A percentile compares a stretch with the other conserved stretches of the same genome.
Conservation (phyloP, 2,888 invertebrate genomes). For the Thelaira solivaga region DNA sequence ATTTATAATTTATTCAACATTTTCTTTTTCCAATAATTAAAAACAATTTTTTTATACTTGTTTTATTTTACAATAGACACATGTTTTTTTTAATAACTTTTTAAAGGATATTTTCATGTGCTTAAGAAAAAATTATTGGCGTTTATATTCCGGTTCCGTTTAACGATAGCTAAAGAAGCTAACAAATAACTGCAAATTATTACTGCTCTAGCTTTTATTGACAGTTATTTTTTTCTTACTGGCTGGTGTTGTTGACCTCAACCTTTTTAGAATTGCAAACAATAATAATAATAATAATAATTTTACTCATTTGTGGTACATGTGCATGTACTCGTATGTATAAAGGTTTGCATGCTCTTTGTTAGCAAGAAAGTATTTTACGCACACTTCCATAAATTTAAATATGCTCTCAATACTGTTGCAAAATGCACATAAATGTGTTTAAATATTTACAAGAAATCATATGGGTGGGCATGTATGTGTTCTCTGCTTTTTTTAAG, state of each 20-base stretch:
- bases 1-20: slow-evolving; percentile 13
- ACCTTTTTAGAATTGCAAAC: slow-evolving; percentile 7
- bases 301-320: neutral
- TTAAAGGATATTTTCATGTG: neutral
- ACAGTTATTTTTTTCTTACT: slow-evolving; percentile 23
- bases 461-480: neutral
- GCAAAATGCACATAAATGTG: too few relatives aligned
- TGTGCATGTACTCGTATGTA: neutral
- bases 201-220: slow-evolving; percentile 53
- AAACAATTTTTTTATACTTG: slow-evolving; percentile 11
- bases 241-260: slow-evolving; percentile 34
- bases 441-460: too few relatives aligned
- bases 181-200: slow-evolving; percentile 54
- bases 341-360: too few relatives aligned
- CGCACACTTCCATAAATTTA: too few relatives aligned
- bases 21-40: slow-evolving; percentile 20
- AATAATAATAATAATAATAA: too few relatives aligned
- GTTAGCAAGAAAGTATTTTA: too few relatives aligned
- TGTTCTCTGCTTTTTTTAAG: neutral
- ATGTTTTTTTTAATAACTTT: neutral
- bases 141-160: slow-evolving; percentile 1
- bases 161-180: slow-evolving; percentile 21
- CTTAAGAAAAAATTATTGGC: neutral
- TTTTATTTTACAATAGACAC: neutral
- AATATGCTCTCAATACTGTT: too few relatives aligned